A percentile compares a stretch with the other conserved stretches of the same genome.
phyloP scores from a whole-genome alignment of 92 coral and sea anemone genomes.

The Zoanthus sociatus region DNA sequence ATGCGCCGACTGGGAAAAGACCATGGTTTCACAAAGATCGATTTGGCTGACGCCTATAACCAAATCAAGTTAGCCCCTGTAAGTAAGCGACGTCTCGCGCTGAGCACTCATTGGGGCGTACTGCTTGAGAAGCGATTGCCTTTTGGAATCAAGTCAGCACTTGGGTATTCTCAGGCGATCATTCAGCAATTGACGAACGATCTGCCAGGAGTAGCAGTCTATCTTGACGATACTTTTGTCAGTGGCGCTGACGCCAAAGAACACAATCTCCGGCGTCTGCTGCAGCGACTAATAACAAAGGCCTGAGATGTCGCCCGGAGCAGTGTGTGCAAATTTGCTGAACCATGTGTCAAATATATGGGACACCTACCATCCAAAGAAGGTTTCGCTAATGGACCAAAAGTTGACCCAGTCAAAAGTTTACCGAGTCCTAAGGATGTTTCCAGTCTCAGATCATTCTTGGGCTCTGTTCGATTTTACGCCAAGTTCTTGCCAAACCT shows the following conservation, averaged over 20 bases:
- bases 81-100: conserved; percentile 37
- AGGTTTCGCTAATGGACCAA: conserved; percentile 43
- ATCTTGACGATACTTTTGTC: conserved; percentile 32
- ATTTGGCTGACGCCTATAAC: neutral
- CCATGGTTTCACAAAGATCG: conserved; percentile 55
- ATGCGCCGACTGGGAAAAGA: conserved; percentile 43
- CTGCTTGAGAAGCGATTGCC: conserved; percentile 38
- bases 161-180: neutral
- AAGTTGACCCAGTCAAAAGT: conserved; percentile 12
- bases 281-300: neutral
- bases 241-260: too few species aligned
- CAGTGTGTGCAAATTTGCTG: conserved; percentile 27
- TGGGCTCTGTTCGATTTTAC: too few species aligned
- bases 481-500: too few species aligned
- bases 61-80: conserved; percentile 44
- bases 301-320: conserved; percentile 38
- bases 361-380: conserved; percentile 3
- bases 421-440: neutral
- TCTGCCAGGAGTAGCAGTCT: conserved; percentile 29
- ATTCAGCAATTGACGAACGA: conserved; percentile 32
- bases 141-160: too few species aligned
- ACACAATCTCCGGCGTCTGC: too few species aligned
- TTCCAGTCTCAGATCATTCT: too few species aligned
- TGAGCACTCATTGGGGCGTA: conserved; percentile 42
- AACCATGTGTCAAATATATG: neutral